phyloP scores from a whole-genome alignment of 2,113 vertebrate species.

The Xiphias gladius region DNA sequence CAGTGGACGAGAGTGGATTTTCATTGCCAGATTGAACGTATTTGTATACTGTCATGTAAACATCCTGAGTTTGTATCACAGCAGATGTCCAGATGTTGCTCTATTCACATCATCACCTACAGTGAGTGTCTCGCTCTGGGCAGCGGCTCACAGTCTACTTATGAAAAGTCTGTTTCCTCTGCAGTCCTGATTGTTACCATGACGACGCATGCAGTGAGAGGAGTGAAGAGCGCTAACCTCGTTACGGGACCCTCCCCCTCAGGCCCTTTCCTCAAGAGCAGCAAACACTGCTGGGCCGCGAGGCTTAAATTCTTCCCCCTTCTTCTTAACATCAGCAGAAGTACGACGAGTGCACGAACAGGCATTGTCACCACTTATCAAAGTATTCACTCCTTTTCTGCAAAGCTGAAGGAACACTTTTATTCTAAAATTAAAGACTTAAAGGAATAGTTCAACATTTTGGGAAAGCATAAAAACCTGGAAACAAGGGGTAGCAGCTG shows the following conservation, averaged over 20 bases:
- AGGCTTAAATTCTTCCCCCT: slow-evolving; percentile 8
- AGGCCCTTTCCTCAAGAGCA: slow-evolving; percentile 44
- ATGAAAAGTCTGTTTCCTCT: slow-evolving; percentile 57
- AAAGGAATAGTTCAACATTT: background rate
- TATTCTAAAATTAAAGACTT: background rate
- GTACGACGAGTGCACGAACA: background rate
- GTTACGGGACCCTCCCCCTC: slow-evolving; percentile 53
- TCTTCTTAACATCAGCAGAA: background rate
- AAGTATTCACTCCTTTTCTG: background rate
- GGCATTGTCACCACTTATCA: background rate
- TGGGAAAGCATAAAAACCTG: background rate
- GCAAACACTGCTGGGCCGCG: slow-evolving; percentile 31
- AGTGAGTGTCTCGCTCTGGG: slow-evolving; percentile 11
- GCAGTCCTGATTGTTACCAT: slow-evolving; percentile 69
- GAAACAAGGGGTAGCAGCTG: too few relatives aligned
- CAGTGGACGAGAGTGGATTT: background rate
- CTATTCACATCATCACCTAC: slow-evolving; percentile 10
- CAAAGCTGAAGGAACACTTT: background rate
- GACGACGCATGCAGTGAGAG: slow-evolving; percentile 48
- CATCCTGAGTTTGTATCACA: background rate
- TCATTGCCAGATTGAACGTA: background rate
- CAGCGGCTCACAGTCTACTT: slow-evolving; percentile 40
- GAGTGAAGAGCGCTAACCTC: slow-evolving; percentile 49
- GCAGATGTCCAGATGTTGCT: background rate
- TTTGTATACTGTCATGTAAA: background rate